A percentile compares a stretch with the other conserved stretches of the same genome.
Evolutionary conservation across 2,888 invertebrate genomes (phyloP).

Genomic region (Pycnomerus fuliginosus): DNA sequence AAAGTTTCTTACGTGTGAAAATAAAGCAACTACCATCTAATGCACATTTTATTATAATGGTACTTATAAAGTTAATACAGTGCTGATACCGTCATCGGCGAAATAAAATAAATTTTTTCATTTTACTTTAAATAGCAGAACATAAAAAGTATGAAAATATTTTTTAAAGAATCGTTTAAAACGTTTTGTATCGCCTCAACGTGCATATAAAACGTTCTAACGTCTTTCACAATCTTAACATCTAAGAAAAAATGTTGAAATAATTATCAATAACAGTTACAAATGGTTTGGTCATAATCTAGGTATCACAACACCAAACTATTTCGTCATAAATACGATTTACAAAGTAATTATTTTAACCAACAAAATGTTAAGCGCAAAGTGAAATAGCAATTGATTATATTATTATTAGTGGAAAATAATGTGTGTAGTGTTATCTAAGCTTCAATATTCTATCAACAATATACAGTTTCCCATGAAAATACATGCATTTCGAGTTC

Average conservation of each 20-base stretch:
- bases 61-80: conserved; percentile 26
- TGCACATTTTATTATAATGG: conserved; percentile 27
- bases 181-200: conserved; percentile 8
- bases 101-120: conserved; percentile 12
- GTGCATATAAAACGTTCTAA: conserved; percentile 15
- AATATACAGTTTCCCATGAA: conserved; percentile 22
- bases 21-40: conserved; percentile 24
- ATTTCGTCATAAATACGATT: conserved; percentile 23
- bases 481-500: conserved; percentile 31
- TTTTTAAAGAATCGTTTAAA: neutral
- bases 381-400: no score
- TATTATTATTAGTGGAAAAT: conserved; percentile 19
- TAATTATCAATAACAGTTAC: conserved; percentile 26
- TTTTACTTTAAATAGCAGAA: conserved; percentile 17
- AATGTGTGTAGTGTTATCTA: conserved; percentile 29
- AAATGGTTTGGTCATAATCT: conserved; percentile 34
- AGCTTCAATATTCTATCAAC: conserved; percentile 24
- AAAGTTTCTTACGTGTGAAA: conserved; percentile 8
- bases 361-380: no score
- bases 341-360: no score
- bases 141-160: conserved; percentile 14
- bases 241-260: conserved; percentile 20
- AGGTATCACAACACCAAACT: conserved; percentile 39
- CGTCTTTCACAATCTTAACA: conserved; percentile 31
- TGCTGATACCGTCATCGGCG: conserved; percentile 22